phyloP scores from a whole-genome alignment of 2,113 vertebrate genomes.

The Pachycephala philippinensis region DNA sequence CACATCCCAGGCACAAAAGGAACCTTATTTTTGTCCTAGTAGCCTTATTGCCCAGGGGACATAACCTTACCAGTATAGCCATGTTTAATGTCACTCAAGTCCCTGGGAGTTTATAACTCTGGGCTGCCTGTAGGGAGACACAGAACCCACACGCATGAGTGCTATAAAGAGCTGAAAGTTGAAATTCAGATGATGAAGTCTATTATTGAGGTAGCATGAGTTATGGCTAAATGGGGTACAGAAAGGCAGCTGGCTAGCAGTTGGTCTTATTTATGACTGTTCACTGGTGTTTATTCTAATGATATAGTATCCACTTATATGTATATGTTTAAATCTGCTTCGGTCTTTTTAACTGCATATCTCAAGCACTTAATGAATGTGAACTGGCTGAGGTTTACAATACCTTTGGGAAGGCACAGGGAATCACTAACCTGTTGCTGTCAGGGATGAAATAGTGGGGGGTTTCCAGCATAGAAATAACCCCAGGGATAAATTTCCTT shows the following conservation, averaged over 20 bases:
- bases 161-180: not conserved
- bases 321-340: not conserved
- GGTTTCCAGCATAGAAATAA: not conserved
- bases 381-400: not conserved
- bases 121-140: not conserved
- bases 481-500: not conserved
- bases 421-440: not conserved
- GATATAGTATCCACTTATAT: not conserved
- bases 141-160: not conserved
- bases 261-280: not conserved
- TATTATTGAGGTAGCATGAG: not conserved
- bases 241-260: not conserved
- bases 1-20: not conserved
- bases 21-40: not conserved
- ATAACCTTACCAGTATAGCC: not conserved
- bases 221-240: not conserved
- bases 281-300: not conserved
- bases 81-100: not conserved
- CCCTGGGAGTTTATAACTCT: not conserved
- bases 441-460: not conserved
- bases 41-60: not conserved
- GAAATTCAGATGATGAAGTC: not conserved
- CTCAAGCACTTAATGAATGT: not conserved
- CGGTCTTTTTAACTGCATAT: not conserved
- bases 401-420: not conserved